Evolutionary conservation across 2,113 vertebrate species (phyloP), one percentile per base, ranked within the genome.

Genomic region (Rhineura floridana): DNA sequence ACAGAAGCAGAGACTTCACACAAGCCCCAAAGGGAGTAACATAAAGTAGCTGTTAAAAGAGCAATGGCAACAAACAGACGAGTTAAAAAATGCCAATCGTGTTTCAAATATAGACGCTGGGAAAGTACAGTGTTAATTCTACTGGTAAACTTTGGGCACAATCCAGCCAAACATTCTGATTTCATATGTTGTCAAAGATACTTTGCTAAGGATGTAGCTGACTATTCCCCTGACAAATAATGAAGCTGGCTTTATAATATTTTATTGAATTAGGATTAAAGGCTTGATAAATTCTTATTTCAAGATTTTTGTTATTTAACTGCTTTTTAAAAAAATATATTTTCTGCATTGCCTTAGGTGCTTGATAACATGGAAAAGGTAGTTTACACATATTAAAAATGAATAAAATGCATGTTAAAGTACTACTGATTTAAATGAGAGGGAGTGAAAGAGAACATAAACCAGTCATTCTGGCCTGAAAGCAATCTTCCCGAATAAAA

Each of bases 21-120:
- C 5, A 78, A 70, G 77, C 83, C 88, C 91, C 59, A 93, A 93
- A 93, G 90, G 83, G 50, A 91, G 79, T 46, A 87, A 93, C 89
- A 87, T 84, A 0, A 0, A 89, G 80, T 42, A 1, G 78, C 79
- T 75, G 52, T 90, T 87, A 81, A 63, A 89, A 90, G 82, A 11
- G 36, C 52, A 92, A 85, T 80, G 44, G 0, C 73, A 91, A 62
- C 80, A 92, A 91, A 72, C 81, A 90, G 69, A 82, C 10, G 42
- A 75, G n/a, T 81, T 73, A 2, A 46, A 62, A 33, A 28, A 81
- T 48, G 28, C 28, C 28, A 62, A 67, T 63, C 21, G 62, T 91
- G 77, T 1, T 90, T 88, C 72, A 92, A 89, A 92, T 48, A 91
- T 48, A 93, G 89, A 91, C 44, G 39, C 79, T 36, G 48, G 52